Evolutionary conservation across 2,888 invertebrate genomes (phyloP).

Genomic region (Dione juno): DNA sequence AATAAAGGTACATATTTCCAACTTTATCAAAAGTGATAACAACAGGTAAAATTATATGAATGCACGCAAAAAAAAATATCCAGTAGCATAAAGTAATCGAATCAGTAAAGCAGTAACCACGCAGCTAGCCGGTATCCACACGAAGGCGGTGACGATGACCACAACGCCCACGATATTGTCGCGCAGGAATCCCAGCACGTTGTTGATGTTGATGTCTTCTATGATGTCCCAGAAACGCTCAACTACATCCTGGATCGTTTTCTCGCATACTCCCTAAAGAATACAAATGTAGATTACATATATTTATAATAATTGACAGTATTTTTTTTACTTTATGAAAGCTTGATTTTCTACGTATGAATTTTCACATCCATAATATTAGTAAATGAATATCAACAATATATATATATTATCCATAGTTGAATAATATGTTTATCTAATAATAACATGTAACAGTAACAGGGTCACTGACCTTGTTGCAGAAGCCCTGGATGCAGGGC

Average conservation of each 20-base stretch:
- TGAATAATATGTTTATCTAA: too few relatives aligned
- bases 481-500: conserved; percentile 98
- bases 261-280: conserved; percentile 93
- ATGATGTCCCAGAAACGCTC: conserved; percentile 99
- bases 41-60: background rate
- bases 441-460: too few relatives aligned
- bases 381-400: too few relatives aligned
- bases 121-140: conserved; percentile 98
- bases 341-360: too few relatives aligned
- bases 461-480: conserved; percentile 88
- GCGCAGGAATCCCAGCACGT: conserved; percentile 93
- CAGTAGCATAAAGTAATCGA: background rate
- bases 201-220: conserved; percentile 97
- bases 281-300: background rate
- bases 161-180: conserved; percentile 98
- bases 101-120: too few relatives aligned
- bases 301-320: too few relatives aligned
- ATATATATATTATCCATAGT: too few relatives aligned
- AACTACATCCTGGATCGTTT: conserved; percentile 96
- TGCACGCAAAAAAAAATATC: background rate
- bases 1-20: too few relatives aligned
- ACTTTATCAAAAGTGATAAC: too few relatives aligned
- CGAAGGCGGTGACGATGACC: conserved; percentile 93
- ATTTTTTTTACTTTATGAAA: too few relatives aligned
- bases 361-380: too few relatives aligned